Percentiles rank a stretch among this genome's conserved stretches.
Evolutionary conservation across 37 sponge, comb jelly and placozoan genomes (phyloP).

Genomic region (Beroe ovata): DNA sequence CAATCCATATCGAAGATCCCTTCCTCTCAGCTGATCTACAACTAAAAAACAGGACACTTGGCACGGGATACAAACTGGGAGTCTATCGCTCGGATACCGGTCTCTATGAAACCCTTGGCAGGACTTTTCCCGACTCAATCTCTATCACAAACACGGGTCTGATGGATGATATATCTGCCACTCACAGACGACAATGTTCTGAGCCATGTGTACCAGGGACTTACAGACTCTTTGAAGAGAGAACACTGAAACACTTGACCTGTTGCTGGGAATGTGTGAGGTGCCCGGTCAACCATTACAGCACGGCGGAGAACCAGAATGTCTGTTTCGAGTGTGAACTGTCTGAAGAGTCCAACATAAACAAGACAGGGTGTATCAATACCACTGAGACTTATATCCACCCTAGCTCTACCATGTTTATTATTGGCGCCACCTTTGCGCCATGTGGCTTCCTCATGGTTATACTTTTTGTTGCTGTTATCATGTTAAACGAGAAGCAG

Average conservation of each 20-base stretch:
- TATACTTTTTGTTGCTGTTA: background rate
- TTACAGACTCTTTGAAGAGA: background rate
- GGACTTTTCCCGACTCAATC: background rate
- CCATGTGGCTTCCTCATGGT: background rate
- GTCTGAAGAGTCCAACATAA: background rate
- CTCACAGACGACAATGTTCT: background rate
- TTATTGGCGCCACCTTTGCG: background rate
- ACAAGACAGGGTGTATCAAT: background rate
- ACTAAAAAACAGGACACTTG: background rate
- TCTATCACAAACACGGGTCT: background rate
- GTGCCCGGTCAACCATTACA: background rate
- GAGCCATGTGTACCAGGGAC: conserved; percentile 6
- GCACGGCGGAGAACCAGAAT: background rate
- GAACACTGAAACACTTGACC: background rate
- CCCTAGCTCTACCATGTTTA: background rate
- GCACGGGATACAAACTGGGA: conserved; percentile 5
- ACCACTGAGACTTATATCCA: background rate
- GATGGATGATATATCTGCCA: background rate
- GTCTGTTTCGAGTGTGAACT: background rate
- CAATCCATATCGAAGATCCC: background rate
- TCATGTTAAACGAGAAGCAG: background rate
- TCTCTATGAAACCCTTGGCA: background rate
- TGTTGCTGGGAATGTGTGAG: conserved; percentile 24
- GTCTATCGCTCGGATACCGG: background rate
- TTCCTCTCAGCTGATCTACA: background rate